Base-by-base conservation (phyloP, 2,113 vertebrate genomes). In the Scartelaos histophorus region DNA sequence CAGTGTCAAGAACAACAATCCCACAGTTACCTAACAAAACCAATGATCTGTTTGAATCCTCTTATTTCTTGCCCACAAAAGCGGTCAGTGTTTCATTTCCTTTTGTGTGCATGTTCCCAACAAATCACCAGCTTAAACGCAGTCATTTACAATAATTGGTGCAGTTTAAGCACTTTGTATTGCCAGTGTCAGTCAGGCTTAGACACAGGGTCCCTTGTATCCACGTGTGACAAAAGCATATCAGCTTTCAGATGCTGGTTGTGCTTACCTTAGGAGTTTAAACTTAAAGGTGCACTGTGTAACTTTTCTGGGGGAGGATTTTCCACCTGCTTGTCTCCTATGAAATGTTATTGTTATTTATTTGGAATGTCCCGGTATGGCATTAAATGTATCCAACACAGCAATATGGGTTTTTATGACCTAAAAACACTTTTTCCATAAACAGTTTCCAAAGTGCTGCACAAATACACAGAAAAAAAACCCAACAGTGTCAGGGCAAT, bases 121-220 rank as follows among this genome's bases (percentile, higher is more conserved):
- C 56, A 25, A 58, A 58, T 58, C 13, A 25, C 70, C 69, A 16
- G 66, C 65, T 77, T 81, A 82, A 83, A 66, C 21, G 29, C 72
- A 45, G 61, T 47, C 76, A 66, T 88, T 90, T 82, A 67, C 22
- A 0, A 51, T 81, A 73, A 86, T 80, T 70, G 71, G 67, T 66
- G 46, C 38, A 53, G 35, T 66, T 67, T 74, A 70, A 71, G 75
- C n/a, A 64, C 0, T 1, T 58, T 3, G 61, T 57, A 47, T 82
- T 70, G 86, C 82, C 47, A 62, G 38, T 70, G 66, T 80, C 78
- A 25, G 13, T 53, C 61, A 11, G 13, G 61, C 54, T 79, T 7
- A 10, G 61, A 81, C 47, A 67, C 15, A 29, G 58, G 65, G 21
- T 64, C 74, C 74, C 82, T 86, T 75, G 82, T 82, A 12, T 66